Evolutionary conservation across 2,888 invertebrate genomes (phyloP), one percentile per base, ranked within the genome.

Genomic region (Drosophila tanythrix): DNA sequence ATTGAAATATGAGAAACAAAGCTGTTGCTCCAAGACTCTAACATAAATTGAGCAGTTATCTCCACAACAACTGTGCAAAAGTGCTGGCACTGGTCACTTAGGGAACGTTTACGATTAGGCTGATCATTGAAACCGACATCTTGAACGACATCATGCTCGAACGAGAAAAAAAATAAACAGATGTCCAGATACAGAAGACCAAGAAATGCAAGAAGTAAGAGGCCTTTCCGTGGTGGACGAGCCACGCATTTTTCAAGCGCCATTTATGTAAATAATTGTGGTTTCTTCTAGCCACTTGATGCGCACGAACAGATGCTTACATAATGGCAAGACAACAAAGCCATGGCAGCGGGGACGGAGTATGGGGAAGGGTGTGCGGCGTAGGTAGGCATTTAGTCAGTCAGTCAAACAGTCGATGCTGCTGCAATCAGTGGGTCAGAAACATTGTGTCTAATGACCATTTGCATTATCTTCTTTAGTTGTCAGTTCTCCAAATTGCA

Each of bases 251-350:
- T 83, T 76, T 68, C 63, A 76, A 70, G 75, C 63, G 79, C 77
- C 88, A 84, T 80, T 83, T 88, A 81, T 81, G 78, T 69, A 81
- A 88, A 88, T 90, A 88, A 83, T 90, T 55, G 86, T 79, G 90
- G 89, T 84, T 82, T 79, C 88, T 82, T 87, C 76, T 84, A 72
- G 82, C 79, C 66, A 51, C 69, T 74, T 63, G 63, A 63, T 40
- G 67, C 21, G 31, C 64, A 27, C 53, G n/a, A 64, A 53, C 58
- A 31, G 33, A 46, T 46, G 72, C 69, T 85, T 85, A 57, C 85
- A 78, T 77, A 85, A 90, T 58, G 18, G 71, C 58, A 52, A 67
- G 82, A 65, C 65, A 77, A 77, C 69, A 56, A 46, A 56, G 43
- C 6, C 18, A 29, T 8, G 18, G 10, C 36, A 13, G 38, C 3